Percentiles rank a stretch among this genome's conserved stretches.
Conservation (phyloP, 1,140 invertebrate species). For the Hylaeus anthracinus region DNA sequence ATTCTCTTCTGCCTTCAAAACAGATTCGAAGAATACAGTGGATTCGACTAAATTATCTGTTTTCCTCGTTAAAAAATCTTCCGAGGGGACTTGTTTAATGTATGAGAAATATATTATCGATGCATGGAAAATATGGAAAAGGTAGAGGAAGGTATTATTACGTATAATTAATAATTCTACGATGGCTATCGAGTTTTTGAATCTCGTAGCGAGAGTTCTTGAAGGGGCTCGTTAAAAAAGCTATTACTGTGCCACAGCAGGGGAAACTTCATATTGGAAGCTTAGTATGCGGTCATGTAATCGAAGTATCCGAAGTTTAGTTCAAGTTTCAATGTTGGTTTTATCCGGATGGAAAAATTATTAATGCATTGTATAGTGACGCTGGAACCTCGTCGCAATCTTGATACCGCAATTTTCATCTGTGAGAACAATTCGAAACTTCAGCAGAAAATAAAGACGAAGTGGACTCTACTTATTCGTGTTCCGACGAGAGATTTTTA, state of each 20-base stretch:
- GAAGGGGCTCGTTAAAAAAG: background rate
- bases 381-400: no score
- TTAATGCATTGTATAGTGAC: background rate
- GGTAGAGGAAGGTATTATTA: no score
- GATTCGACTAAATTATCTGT: no score
- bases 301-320: background rate
- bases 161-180: background rate
- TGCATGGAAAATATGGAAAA: no score
- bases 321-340: background rate
- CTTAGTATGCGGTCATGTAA: background rate
- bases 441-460: background rate
- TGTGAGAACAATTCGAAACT: background rate
- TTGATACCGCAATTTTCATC: no score
- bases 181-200: background rate
- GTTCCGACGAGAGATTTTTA: background rate
- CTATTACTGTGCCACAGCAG: background rate
- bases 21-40: background rate
- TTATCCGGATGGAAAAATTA: conserved; percentile 1
- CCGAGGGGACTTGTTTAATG: no score
- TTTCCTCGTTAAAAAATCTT: no score
- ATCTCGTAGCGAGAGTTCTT: background rate
- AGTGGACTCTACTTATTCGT: background rate
- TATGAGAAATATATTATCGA: no score
- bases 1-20: background rate
- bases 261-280: background rate